phyloP scores from a whole-genome alignment of 2,888 invertebrate genomes.

The Steinernema carpocapsae region DNA sequence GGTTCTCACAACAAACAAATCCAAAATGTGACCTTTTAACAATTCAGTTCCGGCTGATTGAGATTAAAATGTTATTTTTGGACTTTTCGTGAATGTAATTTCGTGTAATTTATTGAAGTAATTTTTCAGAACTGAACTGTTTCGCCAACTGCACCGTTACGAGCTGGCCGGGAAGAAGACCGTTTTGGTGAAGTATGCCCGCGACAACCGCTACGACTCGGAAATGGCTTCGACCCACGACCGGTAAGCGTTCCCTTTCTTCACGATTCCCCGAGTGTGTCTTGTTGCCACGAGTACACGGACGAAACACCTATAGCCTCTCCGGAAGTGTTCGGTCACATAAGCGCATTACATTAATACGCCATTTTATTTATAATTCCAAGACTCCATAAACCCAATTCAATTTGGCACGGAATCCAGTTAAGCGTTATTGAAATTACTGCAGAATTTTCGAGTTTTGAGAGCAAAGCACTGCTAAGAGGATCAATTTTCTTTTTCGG shows the following conservation, averaged over 20 bases:
- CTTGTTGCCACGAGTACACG: too few relatives aligned
- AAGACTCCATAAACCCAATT: too few relatives aligned
- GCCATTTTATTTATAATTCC: too few relatives aligned
- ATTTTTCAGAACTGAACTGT: conserved; percentile 60
- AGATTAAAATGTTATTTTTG: conserved; percentile 16
- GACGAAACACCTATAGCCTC: too few relatives aligned
- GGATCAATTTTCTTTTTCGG: too few relatives aligned
- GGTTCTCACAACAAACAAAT: background rate
- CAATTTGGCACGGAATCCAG: too few relatives aligned
- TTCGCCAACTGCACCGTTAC: conserved; percentile 63
- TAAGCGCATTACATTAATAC: too few relatives aligned
- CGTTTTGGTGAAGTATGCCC: conserved; percentile 63
- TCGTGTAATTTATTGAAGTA: background rate
- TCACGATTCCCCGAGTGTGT: conserved; percentile 21
- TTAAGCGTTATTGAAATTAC: too few relatives aligned
- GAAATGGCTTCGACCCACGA: conserved; percentile 60
- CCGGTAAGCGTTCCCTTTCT: conserved; percentile 32
- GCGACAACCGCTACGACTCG: conserved; percentile 62
- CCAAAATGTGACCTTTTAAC: background rate
- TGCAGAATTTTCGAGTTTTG: too few relatives aligned
- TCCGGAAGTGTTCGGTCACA: too few relatives aligned
- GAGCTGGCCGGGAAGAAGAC: conserved; percentile 60
- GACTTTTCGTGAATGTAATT: background rate
- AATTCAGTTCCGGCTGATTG: background rate
- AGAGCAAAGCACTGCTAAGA: too few relatives aligned